phyloP scores from a whole-genome alignment of 2,113 vertebrate genomes.

The Microtus montanus region DNA sequence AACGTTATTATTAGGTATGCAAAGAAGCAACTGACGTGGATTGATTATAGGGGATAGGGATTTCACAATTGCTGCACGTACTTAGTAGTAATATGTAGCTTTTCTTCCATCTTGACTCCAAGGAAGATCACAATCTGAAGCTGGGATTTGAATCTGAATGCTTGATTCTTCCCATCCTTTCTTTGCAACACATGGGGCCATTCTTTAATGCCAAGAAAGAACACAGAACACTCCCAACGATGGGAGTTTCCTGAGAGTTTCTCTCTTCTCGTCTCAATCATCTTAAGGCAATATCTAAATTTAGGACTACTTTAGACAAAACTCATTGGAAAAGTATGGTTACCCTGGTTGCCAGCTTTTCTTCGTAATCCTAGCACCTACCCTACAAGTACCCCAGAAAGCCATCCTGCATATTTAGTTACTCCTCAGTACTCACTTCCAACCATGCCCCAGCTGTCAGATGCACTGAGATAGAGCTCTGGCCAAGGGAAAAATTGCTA shows the following conservation, averaged over 20 bases:
- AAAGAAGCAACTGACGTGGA: background rate
- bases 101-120: background rate
- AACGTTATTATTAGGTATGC: background rate
- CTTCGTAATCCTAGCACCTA: background rate
- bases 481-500: background rate
- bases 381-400: background rate
- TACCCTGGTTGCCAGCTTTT: background rate
- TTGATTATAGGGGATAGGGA: background rate
- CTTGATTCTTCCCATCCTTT: background rate
- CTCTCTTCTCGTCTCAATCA: background rate
- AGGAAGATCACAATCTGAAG: background rate
- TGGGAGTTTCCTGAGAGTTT: background rate
- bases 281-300: background rate
- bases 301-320: background rate
- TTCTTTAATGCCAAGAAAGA: background rate
- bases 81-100: background rate
- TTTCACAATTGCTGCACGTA: background rate
- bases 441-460: background rate
- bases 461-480: background rate
- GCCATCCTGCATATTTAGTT: background rate
- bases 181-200: background rate
- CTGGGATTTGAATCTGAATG: background rate
- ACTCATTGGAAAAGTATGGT: background rate
- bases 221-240: background rate
- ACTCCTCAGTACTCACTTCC: background rate